These are phyloP conservation scores for Brachyistius frenatus DNA, from an alignment of 2,113 vertebrate genomes.

Conservation along the genomic window DNA sequence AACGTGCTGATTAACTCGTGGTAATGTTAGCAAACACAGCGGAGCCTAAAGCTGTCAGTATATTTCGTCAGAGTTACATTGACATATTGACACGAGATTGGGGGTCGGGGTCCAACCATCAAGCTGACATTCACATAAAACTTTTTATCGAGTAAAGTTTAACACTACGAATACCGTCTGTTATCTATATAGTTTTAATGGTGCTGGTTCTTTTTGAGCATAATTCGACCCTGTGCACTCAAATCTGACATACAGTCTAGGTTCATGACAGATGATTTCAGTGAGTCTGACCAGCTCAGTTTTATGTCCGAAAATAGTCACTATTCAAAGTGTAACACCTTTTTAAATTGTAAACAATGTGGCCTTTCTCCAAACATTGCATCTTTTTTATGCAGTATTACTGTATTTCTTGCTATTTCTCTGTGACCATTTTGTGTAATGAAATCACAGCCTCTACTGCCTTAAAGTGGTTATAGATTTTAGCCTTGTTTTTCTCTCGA, in stretches of 20 bases:
- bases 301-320: background rate
- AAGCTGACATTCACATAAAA: background rate
- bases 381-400: background rate
- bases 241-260: background rate
- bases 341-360: background rate
- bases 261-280: background rate
- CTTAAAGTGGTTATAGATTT: background rate
- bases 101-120: background rate
- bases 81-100: background rate
- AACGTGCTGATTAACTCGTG: background rate
- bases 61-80: background rate
- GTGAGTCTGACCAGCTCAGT: background rate
- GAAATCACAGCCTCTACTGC: background rate
- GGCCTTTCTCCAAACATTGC: background rate
- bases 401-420: background rate
- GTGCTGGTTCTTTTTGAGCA: background rate
- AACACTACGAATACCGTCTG: no score
- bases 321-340: background rate
- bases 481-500: background rate
- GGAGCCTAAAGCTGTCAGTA: conserved; percentile 6
- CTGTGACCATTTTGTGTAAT: background rate
- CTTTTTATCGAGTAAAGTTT: no score
- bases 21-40: background rate
- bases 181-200: no score
- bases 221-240: background rate